A percentile compares a stretch with the other conserved stretches of the same genome.
phyloP scores from a whole-genome alignment of 2,113 vertebrate genomes.

The Lophotis ruficrista region DNA sequence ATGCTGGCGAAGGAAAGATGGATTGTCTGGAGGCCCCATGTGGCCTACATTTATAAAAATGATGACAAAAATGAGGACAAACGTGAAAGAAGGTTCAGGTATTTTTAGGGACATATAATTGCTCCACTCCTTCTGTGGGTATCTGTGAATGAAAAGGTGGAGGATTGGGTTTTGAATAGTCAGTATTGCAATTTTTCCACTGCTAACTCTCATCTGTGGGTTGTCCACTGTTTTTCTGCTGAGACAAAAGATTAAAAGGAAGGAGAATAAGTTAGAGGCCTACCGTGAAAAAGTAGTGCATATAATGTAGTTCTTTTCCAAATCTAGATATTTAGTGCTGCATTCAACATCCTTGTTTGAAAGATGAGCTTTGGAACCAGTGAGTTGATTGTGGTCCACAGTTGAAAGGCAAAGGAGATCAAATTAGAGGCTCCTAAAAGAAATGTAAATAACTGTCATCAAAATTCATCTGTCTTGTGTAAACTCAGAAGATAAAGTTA shows the following conservation, averaged over 20 bases:
- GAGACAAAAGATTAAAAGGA: background rate
- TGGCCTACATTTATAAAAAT: slow-evolving; percentile 26
- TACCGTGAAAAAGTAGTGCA: background rate
- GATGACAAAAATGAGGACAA: background rate
- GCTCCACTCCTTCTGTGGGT: background rate
- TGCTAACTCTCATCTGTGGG: background rate
- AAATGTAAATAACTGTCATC: background rate
- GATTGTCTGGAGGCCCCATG: background rate
- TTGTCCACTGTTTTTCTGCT: background rate
- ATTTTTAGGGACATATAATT: background rate
- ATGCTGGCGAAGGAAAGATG: background rate
- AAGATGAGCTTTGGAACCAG: background rate
- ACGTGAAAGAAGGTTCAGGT: background rate
- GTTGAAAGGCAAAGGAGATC: background rate
- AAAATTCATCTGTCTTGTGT: background rate
- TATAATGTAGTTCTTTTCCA: background rate
- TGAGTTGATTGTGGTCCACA: background rate
- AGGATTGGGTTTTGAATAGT: background rate
- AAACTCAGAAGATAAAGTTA: background rate
- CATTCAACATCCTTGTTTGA: background rate
- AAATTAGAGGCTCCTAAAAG: background rate
- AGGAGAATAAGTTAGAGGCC: background rate
- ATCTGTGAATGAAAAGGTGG: background rate
- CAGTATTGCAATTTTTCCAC: background rate
- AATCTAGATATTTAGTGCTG: background rate